Base-by-base conservation (phyloP, 1,140 invertebrate genomes). In the Neodiprion virginianus region DNA sequence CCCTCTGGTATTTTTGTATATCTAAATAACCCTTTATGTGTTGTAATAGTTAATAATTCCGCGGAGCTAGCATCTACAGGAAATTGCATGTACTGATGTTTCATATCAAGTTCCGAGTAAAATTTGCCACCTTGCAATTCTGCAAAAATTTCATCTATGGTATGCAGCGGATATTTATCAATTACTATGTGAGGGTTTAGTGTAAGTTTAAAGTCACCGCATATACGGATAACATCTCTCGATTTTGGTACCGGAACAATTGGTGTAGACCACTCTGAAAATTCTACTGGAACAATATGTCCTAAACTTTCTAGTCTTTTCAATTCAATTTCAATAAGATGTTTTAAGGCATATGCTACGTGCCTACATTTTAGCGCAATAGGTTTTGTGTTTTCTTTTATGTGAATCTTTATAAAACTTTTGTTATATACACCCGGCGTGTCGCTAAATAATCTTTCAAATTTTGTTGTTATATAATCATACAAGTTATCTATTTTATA, bases 181-280 rank as follows among this genome's bases (percentile, higher is more conserved):
- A 8, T 23, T 1, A 69, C 8, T 2, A 69, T n/a, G 8, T 4
- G 7, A 1, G 67, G 67, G 23, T 69, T 69, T n/a, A 69, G 21
- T 28, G 67, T 69, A 5, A 69, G 1, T 7, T 8, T 69, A 28
- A 69, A 69, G 8, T 69, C 67, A 3, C 67, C 12, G 7, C 67
- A 69, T 1, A 69, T 69, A 12, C 67, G 17, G 2, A 69, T 4
- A 8, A 1, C 11, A 23, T 28, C 8, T 5, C 8, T 69, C 3
- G 1, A 1, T 69, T 69, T 69, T 3, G 40, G 40, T 1, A 88
- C 82, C 5, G 82, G 79, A 0, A 89, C 88, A 8, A 90, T 79
- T 0, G 87, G 88, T 8, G 84, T 81, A 9, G 85, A 85, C 82
- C 87, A 89, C 67, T 84, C 79, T 7, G 82, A 80, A 73, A 82